Evolutionary conservation across 2,888 invertebrate genomes (phyloP), one percentile per base, ranked within the genome.

Genomic region (Boloria euphrosyne): DNA sequence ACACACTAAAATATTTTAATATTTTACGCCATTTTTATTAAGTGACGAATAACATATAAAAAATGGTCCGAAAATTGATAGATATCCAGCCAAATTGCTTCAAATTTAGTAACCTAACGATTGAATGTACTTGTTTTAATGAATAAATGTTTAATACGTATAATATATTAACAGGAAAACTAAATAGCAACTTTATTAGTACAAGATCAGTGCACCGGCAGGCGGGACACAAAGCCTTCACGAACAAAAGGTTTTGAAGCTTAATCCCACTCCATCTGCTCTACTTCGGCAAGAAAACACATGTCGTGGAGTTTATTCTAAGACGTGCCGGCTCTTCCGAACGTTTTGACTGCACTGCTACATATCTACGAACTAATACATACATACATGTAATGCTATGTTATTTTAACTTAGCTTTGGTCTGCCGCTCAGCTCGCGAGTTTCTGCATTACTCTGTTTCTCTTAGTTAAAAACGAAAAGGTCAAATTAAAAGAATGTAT

Each of bases 101-200:
- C 31, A 5, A 27, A 27, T 27, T 6, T 7, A 38, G 7, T 38
- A 10, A 38, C 31, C 31, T 38, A 38, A 10, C 31, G 31, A 27
- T 27, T 27, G 4, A 27, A 31, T 31, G 31, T 59, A 14, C 22
- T 16, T 13, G 13, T 13, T n/a, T 38, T 31, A 31, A 7, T 31
- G 38, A 16, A 17, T 16, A 53, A n/a, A 31, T 27, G 16, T 4
- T 5, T 1, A 49, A 50, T 16, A 3, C 13, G 14, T 49, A 17
- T 47, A 61, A 50, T 43, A 38, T 54, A 66, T 63, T 49, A 63
- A 69, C 63, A 63, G 61, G 63, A 63, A 66, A 60, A 66, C 66
- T 66, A 69, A 69, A 69, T 60, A 52, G 52, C 62, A 69, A 61
- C 66, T 69, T 69, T 66, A 69, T 69, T 69, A 69, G 63, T 52